phyloP scores from a whole-genome alignment of 2,797 vertebrate species.

The Moxostoma hubbsi region DNA sequence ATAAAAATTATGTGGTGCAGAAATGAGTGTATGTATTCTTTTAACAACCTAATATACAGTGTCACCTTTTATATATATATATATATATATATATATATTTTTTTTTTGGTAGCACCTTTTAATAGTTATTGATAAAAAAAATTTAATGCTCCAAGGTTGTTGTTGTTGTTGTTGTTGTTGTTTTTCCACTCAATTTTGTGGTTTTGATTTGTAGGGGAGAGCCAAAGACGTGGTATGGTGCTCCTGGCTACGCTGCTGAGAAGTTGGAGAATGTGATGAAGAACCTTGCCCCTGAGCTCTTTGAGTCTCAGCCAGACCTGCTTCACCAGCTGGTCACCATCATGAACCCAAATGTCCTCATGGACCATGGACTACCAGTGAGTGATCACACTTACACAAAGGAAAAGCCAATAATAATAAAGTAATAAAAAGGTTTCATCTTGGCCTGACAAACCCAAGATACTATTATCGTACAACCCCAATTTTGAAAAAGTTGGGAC shows the following conservation, averaged over 20 bases:
- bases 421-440: too few species aligned
- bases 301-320: slow-evolving; percentile 95
- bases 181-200: slow-evolving; percentile 17
- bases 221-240: slow-evolving; percentile 99
- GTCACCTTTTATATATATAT: background rate
- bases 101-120: too few species aligned
- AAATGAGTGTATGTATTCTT: background rate
- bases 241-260: slow-evolving; percentile 93
- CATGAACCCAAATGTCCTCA: slow-evolving; percentile 98
- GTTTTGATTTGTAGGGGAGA: slow-evolving; percentile 85
- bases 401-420: background rate
- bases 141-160: background rate
- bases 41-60: background rate
- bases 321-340: slow-evolving; percentile 99
- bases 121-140: too few species aligned
- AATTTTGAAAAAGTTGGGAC: too few species aligned
- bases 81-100: too few species aligned
- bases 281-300: slow-evolving; percentile 96
- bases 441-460: too few species aligned
- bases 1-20: background rate
- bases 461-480: too few species aligned
- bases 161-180: too few species aligned
- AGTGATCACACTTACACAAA: slow-evolving; percentile 54
- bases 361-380: slow-evolving; percentile 97
- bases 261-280: slow-evolving; percentile 96